Conservation (phyloP, 2,113 vertebrate genomes). For the Mesoclemmys tuberculata region DNA sequence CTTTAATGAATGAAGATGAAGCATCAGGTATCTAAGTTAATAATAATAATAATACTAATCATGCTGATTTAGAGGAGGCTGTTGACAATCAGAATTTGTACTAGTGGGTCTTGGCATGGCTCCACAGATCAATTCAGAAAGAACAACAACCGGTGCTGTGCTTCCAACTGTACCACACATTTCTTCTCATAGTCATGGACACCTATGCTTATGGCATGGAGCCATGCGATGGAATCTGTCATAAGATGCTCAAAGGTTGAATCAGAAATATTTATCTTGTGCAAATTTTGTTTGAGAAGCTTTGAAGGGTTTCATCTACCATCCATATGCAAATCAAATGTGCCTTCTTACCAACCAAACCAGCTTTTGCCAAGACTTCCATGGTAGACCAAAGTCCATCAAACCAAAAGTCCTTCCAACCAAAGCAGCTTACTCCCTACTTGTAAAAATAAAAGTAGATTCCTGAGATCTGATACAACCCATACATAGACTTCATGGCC, state of each 20-base stretch:
- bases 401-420: not conserved
- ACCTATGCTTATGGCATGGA: not conserved
- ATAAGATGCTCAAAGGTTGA: not conserved
- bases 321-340: not conserved
- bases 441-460: not conserved
- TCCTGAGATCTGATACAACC: not conserved
- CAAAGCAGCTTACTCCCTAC: not conserved
- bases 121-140: not conserved
- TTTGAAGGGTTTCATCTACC: not conserved
- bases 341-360: not conserved
- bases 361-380: not conserved
- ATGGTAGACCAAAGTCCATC: not conserved
- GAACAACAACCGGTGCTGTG: not conserved
- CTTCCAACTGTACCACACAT: not conserved
- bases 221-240: not conserved
- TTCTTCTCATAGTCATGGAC: not conserved
- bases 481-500: not conserved
- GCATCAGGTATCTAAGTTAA: not conserved
- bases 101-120: not conserved
- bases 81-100: not conserved
- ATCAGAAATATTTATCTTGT: not conserved
- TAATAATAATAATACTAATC: not conserved
- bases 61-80: not conserved
- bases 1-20: not conserved
- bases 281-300: not conserved